Base-by-base conservation (phyloP, 1,140 invertebrate genomes). In the Archivesica marissinica region DNA sequence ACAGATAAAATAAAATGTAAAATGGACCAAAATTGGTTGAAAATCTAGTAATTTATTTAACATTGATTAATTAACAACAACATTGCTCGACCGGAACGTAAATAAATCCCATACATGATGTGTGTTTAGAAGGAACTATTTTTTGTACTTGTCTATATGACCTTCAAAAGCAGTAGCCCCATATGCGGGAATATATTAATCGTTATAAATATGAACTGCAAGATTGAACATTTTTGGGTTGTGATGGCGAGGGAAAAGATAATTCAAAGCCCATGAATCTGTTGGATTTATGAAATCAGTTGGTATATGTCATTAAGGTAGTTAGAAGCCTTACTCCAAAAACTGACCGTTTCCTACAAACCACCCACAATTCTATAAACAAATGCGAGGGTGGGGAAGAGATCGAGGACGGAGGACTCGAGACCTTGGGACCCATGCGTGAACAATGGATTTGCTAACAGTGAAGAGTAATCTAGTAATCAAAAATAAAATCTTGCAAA, bases 211-310 rank as follows among this genome's bases (percentile, higher is more conserved):
- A 64, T 33, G 59, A 64, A 15, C 59, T 35, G n/a, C 1, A 11
- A 13, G 33, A 35, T 64, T 1, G 30, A 25, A 35, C 59, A 64
- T 64, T 35, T 64, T 64, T 64, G 13, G 38, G 59, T 64, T 35
- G 59, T 35, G n/a, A 17, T 13, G 23, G 59, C 23, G 30, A 15
- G 13, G 38, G 59, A 64, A 64, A 64, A 64, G 59, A 64, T 64
- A 64, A 64, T 30, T 64, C 38, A 64, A 64, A 64, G 59, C 38
- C 59, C 33, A 64, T 64, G 59, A 13, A 64, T 64, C 38, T 64
- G 38, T 35, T 64, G 59, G 59, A 64, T 64, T 64, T 64, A 64
- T 64, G 38, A 64, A 59, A 64, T 64, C 59, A 64, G 38, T 64
- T 20, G 23, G 13, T 2, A n/a, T n/a, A 0, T 64, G 59, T 64